Evolutionary conservation across 2,888 invertebrate genomes (phyloP), one percentile per base, ranked within the genome.

Genomic region (Rhagium mordax): DNA sequence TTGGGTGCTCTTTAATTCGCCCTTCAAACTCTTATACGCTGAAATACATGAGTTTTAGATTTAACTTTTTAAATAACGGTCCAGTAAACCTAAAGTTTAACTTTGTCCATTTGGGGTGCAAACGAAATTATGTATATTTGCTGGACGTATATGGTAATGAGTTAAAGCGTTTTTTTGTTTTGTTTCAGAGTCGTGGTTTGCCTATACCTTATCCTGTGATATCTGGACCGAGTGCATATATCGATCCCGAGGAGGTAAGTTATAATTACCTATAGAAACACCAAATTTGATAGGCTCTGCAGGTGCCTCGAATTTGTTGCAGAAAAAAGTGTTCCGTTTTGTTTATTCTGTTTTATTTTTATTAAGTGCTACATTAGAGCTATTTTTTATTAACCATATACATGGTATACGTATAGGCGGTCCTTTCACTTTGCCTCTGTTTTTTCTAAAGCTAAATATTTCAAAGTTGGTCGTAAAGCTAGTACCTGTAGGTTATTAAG

Each of bases 161-260:
- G n/a, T n/a, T 29, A 16, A 59, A 1, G 20, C 24, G 15, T 51
- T 29, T 71, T n/a, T 65, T 21, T 60, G 64, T 72, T 77, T 73
- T 81, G 70, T 86, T 88, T 47, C 87, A 90, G 90, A 89, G 89
- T 78, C 88, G 90, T 83, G 90, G 90, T 83, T 86, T 90, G 79
- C 89, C 90, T 76, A 88, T 90, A 79, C 90, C 90, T 71, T 87
- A 88, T 78, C 88, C 90, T 77, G 87, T 88, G 77, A 89, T 89
- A 81, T 88, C 89, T 81, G 90, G 91, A 85, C 91, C 91, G 64
- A 90, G 90, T 84, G 89, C 88, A 79, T 91, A 89, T 86, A 89
- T 91, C 80, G 89, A 89, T 76, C 86, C 88, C 57, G 87, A 88
- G 65, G 90, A 90, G 89, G 90, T 90, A 84, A 90, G 90, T 88